Base-by-base conservation (phyloP, 2,113 vertebrate genomes). In the Promerops cafer region DNA sequence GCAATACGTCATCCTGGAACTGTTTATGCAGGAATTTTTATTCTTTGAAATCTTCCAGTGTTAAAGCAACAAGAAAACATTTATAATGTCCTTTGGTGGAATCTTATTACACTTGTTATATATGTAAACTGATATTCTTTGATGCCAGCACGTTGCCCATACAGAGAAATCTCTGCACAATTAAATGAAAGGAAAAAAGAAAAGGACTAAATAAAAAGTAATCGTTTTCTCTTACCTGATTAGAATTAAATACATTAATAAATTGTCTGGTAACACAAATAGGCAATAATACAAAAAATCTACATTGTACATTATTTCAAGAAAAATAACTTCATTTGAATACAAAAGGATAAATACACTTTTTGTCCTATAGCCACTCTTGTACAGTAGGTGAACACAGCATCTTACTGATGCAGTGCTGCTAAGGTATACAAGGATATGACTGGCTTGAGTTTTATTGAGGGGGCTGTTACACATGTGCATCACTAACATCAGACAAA, bases 11-110 rank as follows among this genome's bases (percentile, higher is more conserved):
- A 96, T 96, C 96, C 95, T 97, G 92, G 95, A 97, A 94, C 91
- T 77, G 63, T 98, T 98, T 97, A 97, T 87, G 97, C 98, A 97
- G 98, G 97, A 97, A 92, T 97, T 98, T 98, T 98, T 99, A 99
- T 97, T 98, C 98, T 99, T 98, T 99, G 98, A 98, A 99, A 99
- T 98, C 97, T 98, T 99, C 98, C 98, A 99, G 98, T 98, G 98
- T 99, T 99, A 99, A 99, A 99, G 99, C 99, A 99, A 99, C 99
- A 99, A 99, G 98, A 99, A 99, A 99, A 99, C 99, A 99, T 98
- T 99, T 98, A 99, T 98, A 98, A 99, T 99, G 98, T 99, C 99
- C 99, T 99, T 99, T 99, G 99, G 99, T 99, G 99, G 99, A 98
- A 99, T 99, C 98, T 98, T 98, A 98, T 99, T 99, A 99, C 98